Conservation (phyloP, 1,140 invertebrate genomes). For the Archivesica marissinica region DNA sequence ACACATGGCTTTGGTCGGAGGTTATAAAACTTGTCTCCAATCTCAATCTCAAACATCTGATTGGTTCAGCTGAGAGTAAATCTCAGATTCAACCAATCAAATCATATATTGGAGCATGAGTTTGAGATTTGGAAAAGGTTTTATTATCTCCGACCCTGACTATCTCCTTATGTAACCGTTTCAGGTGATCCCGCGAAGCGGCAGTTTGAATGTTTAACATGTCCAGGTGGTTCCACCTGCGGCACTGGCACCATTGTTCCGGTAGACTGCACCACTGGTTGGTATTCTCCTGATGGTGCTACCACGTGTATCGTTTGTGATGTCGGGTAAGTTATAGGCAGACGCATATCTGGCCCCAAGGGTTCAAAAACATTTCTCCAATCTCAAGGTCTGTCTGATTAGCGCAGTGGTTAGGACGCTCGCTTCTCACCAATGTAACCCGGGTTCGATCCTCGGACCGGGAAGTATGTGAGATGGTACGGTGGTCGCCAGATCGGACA, state of each 20-base stretch:
- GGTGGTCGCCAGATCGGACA: too few species aligned
- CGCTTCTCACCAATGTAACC: too few species aligned
- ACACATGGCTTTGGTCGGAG: too few species aligned
- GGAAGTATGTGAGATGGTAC: too few species aligned
- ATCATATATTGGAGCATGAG: background rate
- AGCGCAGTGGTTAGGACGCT: too few species aligned
- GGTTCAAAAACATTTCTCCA: background rate
- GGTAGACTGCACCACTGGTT: slow-evolving; percentile 72
- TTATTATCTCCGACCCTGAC: background rate
- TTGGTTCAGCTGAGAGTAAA: too few species aligned
- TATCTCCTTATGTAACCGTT: background rate
- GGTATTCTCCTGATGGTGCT: slow-evolving; percentile 75
- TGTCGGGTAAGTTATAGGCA: slow-evolving; percentile 73
- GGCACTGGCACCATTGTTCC: slow-evolving; percentile 72
- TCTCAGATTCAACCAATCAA: too few species aligned
- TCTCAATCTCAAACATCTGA: too few species aligned
- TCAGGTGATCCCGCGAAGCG: slow-evolving; percentile 78
- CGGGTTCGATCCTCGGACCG: too few species aligned
- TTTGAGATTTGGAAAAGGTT: background rate
- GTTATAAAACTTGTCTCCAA: too few species aligned
- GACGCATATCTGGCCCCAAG: background rate
- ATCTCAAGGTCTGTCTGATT: too few species aligned
- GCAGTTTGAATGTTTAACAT: slow-evolving; percentile 77
- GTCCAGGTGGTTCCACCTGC: slow-evolving; percentile 80
- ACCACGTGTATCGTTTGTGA: slow-evolving; percentile 74